Evolutionary conservation across 2,113 vertebrate species (phyloP), one percentile per base, ranked within the genome.

Genomic region (Brachionichthys hirsutus): DNA sequence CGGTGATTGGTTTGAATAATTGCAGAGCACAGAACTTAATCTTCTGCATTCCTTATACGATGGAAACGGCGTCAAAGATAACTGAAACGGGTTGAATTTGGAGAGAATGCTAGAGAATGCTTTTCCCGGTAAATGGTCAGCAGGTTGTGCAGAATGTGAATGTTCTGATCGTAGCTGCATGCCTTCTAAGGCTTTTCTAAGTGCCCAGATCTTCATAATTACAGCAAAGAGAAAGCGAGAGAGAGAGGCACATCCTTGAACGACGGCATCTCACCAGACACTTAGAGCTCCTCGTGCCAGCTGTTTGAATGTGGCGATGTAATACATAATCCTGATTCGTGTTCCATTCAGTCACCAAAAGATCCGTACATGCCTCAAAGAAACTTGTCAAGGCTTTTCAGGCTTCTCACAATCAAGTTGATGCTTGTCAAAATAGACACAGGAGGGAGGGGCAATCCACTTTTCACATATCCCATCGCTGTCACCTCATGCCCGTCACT

Each of bases 281-380:
- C 67, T 80, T 77, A 12, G 61, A 72, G 79, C 80, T 75, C 49
- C 69, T 81, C 83, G 86, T 81, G 71, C 82, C 78, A 83, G 75
- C 75, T 81, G 83, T 81, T 77, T 85, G 79, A 80, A 84, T 80
- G 67, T 73, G 72, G 55, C 80, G 73, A 36, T 84, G 89, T 88
- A 86, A 88, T 83, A 83, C 84, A 80, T 88, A 89, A 89, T 90
- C 87, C 87, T 76, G 83, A 87, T 87, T 83, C 84, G 80, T 84
- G 82, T 73, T 87, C 75, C 77, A 77, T 83, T 85, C 70, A 84
- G 78, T 85, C 81, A 62, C 70, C 53, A 69, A 82, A 85, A 82
- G 81, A 89, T 78, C 73, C 55, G 48, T 62, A 83, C 80, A 81
- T 69, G 77, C 84, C 74, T 87, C 73, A 87, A 79, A 87, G 84